Conservation (phyloP, 2,888 invertebrate genomes). For the Crocallis elinguaria region DNA sequence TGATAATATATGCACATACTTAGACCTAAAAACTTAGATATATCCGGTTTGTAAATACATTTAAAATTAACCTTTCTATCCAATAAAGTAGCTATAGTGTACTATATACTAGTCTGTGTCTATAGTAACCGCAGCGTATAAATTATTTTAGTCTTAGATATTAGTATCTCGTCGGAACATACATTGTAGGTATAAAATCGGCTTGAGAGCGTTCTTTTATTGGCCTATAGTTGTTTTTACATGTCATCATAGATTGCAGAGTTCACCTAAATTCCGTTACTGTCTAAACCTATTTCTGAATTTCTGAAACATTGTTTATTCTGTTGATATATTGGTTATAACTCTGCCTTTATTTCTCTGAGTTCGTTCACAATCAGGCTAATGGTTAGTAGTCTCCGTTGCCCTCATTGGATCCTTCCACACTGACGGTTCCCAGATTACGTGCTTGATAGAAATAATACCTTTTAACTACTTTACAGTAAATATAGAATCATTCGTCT, state of each 20-base stretch:
- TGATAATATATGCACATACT: too few relatives aligned
- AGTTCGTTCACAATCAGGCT: constrained; percentile 5
- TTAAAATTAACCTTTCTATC: too few relatives aligned
- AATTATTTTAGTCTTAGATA: too few relatives aligned
- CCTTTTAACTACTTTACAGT: constrained; percentile 10
- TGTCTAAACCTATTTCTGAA: not conserved
- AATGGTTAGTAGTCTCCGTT: constrained; percentile 5
- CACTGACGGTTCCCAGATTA: constrained; percentile 21
- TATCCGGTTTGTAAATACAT: too few relatives aligned
- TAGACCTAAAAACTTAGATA: too few relatives aligned
- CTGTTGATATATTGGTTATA: constrained; percentile 9
- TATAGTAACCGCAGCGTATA: too few relatives aligned
- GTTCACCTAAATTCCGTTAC: constrained; percentile 14
- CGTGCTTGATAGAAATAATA: constrained; percentile 26
- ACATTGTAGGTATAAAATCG: not conserved
- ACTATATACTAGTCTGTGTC: too few relatives aligned
- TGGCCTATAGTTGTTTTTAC: constrained; percentile 7
- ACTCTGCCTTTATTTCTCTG: constrained; percentile 6
- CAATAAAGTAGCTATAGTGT: too few relatives aligned
- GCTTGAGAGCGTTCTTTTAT: not conserved
- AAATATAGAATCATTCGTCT: constrained; percentile 23
- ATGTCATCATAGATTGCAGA: constrained; percentile 14
- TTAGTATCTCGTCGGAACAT: too few relatives aligned
- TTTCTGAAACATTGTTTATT: constrained; percentile 15
- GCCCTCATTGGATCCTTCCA: constrained; percentile 12